Conservation (phyloP, 64 coral and sea anemone species). For the Montipora efflorescens region DNA sequence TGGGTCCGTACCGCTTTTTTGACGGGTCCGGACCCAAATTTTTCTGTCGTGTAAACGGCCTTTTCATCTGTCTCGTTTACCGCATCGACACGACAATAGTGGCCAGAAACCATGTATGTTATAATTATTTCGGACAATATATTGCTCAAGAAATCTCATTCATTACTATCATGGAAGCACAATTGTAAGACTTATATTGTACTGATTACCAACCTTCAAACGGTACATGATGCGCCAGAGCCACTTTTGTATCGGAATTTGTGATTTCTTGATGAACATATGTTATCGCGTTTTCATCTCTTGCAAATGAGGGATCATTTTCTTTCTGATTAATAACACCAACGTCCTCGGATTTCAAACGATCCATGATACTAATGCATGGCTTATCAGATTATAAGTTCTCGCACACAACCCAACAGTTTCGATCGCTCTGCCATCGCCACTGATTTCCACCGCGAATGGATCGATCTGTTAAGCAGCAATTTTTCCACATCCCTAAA, state of each 20-base stretch:
- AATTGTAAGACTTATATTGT: too few relatives aligned
- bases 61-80: too few relatives aligned
- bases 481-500: neutral
- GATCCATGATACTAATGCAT: neutral
- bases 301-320: neutral
- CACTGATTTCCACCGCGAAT: neutral
- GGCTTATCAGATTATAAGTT: neutral
- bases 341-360: neutral
- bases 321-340: conserved; percentile 5
- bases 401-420: too few relatives aligned
- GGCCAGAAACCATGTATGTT: too few relatives aligned
- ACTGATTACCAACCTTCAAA: neutral
- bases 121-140: too few relatives aligned
- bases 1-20: too few relatives aligned
- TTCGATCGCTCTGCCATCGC: too few relatives aligned
- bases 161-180: too few relatives aligned
- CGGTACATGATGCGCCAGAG: neutral
- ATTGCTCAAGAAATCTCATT: too few relatives aligned
- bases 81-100: too few relatives aligned
- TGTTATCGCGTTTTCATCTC: neutral
- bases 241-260: neutral
- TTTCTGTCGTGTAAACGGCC: too few relatives aligned
- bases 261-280: neutral
- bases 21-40: too few relatives aligned
- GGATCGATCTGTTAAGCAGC: neutral